Percentiles rank a stretch among this genome's conserved stretches.
phyloP scores from a whole-genome alignment of 2,113 vertebrate species.

The Pterocles burchelli region DNA sequence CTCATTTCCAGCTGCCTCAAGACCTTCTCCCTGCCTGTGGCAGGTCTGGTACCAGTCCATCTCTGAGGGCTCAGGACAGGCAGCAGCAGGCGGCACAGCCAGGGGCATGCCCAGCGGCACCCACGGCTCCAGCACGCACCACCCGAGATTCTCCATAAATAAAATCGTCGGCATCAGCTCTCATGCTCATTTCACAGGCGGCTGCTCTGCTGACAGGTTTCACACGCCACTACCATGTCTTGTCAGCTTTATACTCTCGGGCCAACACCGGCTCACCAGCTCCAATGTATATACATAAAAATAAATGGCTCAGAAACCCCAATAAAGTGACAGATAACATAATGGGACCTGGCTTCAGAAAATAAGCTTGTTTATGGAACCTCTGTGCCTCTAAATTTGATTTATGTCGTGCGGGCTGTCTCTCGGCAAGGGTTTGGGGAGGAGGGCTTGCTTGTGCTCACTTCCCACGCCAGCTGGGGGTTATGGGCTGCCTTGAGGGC shows the following conservation, averaged over 20 bases:
- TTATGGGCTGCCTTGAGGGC: neutral
- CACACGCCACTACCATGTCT: slow-evolving; percentile 66
- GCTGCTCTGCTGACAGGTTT: slow-evolving; percentile 77
- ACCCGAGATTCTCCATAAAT: slow-evolving; percentile 71
- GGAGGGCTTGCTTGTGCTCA: fast-evolving
- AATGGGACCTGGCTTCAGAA: slow-evolving; percentile 55
- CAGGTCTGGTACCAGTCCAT: fast-evolving
- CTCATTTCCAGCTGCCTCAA: neutral
- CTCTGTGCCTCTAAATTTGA: slow-evolving; percentile 34
- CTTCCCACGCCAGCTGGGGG: neutral
- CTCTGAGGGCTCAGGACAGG: neutral
- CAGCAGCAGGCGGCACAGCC: fast-evolving
- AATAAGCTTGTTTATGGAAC: slow-evolving; percentile 63
- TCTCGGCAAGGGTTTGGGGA: neutral
- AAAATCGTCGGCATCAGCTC: slow-evolving; percentile 1
- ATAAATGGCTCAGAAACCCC: slow-evolving; percentile 73
- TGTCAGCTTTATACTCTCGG: slow-evolving; percentile 76
- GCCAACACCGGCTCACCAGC: slow-evolving; percentile 49
- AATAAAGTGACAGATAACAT: slow-evolving; percentile 61
- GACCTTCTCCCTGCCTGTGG: neutral
- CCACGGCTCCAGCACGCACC: neutral
- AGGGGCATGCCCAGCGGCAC: neutral
- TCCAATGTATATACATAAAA: slow-evolving; percentile 70
- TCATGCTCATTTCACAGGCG: slow-evolving; percentile 80
- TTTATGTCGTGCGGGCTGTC: neutral